Base-by-base conservation (phyloP, 2,797 vertebrate species). In the Sebastes diaconus region DNA sequence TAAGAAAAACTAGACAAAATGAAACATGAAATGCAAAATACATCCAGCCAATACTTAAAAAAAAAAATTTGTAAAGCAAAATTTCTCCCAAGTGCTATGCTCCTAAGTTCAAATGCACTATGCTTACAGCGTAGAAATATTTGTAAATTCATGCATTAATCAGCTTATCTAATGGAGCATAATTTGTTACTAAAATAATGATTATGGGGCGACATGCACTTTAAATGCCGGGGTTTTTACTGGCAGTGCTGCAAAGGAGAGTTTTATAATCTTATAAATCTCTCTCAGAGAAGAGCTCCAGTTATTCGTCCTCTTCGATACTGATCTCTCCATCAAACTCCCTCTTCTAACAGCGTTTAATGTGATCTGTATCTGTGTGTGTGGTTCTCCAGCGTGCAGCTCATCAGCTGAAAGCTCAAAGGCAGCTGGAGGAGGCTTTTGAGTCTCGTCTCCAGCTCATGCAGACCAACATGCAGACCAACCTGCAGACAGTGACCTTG, bases 391-490 rank as follows among this genome's bases (percentile, higher is more conserved):
- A 95, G 95, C 93, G 92, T 29, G 84, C 94, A 6, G 86, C 94
- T 64, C 95, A 95, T 89, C 91, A 92, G 85, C 94, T 96, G 85
- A 96, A 94, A 0, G 70, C 79, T 22, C 95, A 92, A n/a, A 93
- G 94, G 87, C 95, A 92, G 84, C 78, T 94, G 73, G 93, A 97
- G 71, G 95, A 95, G 67, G 94, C 93, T 3, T 87, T 96, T 27
- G 94, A 95, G 78, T 93, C 95, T 68, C 95, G 90, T 76, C 92
- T 95, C 20, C 94, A 95, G 84, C 91, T 83, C 57, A 89, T 74
- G 24, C 88, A 88, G 68, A 82, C 85, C 1, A 75, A 16, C 69
- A 5, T 25, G n/a, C 82, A 85, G 70, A 69, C 86, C 4, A 75
- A 39, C 55, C 3, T 22, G 5, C 80, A 83, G 52, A 16, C 86